Base-by-base conservation (phyloP, 2,113 vertebrate species). In the Otocyon megalotis region DNA sequence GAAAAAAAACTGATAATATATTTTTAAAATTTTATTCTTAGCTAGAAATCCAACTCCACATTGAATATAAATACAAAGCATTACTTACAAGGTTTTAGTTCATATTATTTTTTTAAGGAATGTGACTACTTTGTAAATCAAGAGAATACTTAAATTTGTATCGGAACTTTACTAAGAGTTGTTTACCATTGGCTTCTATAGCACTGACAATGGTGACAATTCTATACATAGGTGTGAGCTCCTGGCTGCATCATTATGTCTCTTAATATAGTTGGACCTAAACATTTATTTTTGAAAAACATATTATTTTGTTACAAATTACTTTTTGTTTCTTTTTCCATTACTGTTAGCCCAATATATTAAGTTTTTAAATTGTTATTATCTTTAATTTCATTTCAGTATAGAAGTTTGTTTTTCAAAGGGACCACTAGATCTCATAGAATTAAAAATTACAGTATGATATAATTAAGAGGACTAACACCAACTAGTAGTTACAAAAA, bases 391-490 rank as follows among this genome's bases (percentile, higher is more conserved):
- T 97, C 32, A 81, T 62, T 96, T 88, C 9, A 54, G 14, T 80
- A 83, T 50, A 88, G 24, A 48, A 26, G 24, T 85, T 83, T 87
- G 5, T 60, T 81, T 97, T 96, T 85, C 20, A 81, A 63, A 94
- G 8, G 5, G 20, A 62, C 13, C 63, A 53, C 65, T 81, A 50
- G 62, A 58, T 50, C 15, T 80, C 20, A 71, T 37, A 90, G 24
- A 96, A 95, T 94, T 89, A 96, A 88, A 53, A 94, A 92, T 97
- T 83, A 76, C 1, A 67, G 7, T 24, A 17, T 93, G 11, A 81
- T 88, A 32, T 91, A 96, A 96, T 95, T 63, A 88, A 96, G 7
- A 71, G 96, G 12, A 67, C 67, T 85, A 93, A 37, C 88, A 65
- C 30, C 11, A 96, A 77, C 28, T 85, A 92, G 69, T 79, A 65